Percentiles rank a stretch among this genome's conserved stretches.
phyloP scores from a whole-genome alignment of 2,113 vertebrate genomes.

The Lampris megalopsis region DNA sequence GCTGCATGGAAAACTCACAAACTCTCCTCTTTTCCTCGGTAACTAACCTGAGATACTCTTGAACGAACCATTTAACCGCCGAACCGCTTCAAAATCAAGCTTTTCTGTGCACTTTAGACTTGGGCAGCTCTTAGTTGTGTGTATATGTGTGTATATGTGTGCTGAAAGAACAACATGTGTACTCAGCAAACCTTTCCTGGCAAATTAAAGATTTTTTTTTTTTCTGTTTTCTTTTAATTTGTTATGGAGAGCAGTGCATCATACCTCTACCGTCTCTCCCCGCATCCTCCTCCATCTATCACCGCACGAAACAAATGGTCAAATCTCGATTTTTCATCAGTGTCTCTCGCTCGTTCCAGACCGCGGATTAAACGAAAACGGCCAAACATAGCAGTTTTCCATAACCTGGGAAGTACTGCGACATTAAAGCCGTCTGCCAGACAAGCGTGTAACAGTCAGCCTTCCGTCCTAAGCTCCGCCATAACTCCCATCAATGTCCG shows the following conservation, averaged over 20 bases:
- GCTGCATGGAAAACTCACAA: too few relatives aligned
- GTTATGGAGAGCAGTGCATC: not conserved
- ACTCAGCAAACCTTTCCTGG: slow-evolving; percentile 19
- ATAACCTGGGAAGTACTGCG: too few relatives aligned
- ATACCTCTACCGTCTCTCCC: not conserved
- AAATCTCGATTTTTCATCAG: not conserved
- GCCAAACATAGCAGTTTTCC: not conserved
- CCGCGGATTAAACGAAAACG: slow-evolving; percentile 11
- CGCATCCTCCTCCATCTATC: slow-evolving; percentile 26
- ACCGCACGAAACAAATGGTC: slow-evolving; percentile 29
- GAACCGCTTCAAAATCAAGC: too few relatives aligned
- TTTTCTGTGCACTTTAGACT: too few relatives aligned
- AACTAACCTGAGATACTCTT: too few relatives aligned
- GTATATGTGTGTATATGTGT: too few relatives aligned
- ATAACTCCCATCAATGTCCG: slow-evolving; percentile 13
- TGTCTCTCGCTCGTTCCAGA: too few relatives aligned
- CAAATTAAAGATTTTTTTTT: not conserved
- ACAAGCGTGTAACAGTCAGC: slow-evolving; percentile 20
- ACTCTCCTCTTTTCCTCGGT: too few relatives aligned
- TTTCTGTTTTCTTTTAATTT: too few relatives aligned
- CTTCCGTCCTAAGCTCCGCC: slow-evolving; percentile 33
- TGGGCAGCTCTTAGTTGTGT: too few relatives aligned
- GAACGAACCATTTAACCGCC: too few relatives aligned
- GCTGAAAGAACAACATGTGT: too few relatives aligned
- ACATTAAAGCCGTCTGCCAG: slow-evolving; percentile 35